Conservation (phyloP, 2,113 vertebrate genomes). For the Ceyx cyanopectus region DNA sequence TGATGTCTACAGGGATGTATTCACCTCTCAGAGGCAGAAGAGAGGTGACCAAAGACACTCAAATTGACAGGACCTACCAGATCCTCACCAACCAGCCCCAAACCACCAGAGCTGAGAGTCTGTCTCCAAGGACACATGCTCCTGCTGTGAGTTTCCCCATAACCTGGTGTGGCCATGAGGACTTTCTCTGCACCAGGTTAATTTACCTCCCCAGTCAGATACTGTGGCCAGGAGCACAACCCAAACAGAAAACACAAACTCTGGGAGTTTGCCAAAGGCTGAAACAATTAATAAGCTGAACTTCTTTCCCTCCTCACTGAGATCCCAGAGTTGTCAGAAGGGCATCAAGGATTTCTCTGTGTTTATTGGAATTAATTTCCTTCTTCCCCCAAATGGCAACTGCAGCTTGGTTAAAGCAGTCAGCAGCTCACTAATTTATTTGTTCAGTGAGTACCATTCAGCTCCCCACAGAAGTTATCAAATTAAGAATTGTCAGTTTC, state of each 20-base stretch:
- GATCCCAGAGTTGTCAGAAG: constrained; percentile 20
- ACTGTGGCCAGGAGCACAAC: neutral
- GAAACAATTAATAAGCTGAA: constrained; percentile 64
- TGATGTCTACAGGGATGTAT: too few species aligned
- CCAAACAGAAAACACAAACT: constrained; percentile 21
- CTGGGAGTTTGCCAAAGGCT: constrained; percentile 25
- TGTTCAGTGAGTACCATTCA: constrained; percentile 52
- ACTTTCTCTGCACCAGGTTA: neutral
- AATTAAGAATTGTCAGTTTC: constrained; percentile 76
- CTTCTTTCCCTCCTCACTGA: constrained; percentile 1
- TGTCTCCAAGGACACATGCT: fast-evolving
- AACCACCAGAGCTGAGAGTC: neutral
- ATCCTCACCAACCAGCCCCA: neutral
- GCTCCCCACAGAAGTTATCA: constrained; percentile 64
- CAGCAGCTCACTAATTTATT: constrained; percentile 67
- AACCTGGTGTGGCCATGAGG: neutral
- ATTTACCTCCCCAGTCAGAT: neutral
- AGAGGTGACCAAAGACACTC: neutral
- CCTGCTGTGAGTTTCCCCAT: neutral
- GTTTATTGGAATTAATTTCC: constrained; percentile 66
- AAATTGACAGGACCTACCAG: neutral
- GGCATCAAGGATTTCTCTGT: constrained; percentile 26
- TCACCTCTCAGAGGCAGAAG: neutral
- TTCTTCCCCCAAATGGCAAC: constrained; percentile 50
- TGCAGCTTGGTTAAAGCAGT: constrained; percentile 34